These are phyloP conservation scores for Patiria pectinifera DNA, from an alignment of 53 echinoderm and acorn worm species.

Conservation along the genomic window DNA sequence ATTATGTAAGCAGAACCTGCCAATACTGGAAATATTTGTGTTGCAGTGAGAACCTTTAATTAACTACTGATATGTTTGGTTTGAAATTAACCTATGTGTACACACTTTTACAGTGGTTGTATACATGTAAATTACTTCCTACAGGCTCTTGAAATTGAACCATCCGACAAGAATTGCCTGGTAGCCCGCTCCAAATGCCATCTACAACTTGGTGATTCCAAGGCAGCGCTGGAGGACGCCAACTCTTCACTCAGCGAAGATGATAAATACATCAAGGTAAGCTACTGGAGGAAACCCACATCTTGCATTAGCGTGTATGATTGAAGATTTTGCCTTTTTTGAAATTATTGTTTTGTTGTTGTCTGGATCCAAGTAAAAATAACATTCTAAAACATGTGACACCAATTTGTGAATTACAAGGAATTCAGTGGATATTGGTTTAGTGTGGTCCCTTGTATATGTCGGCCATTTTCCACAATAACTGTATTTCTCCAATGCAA, in stretches of 20 bases:
- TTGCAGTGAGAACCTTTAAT: background rate
- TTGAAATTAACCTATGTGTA: background rate
- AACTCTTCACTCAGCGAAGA: conserved; percentile 83
- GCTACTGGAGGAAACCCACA: background rate
- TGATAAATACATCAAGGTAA: conserved; percentile 83
- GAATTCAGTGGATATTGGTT: too few relatives aligned
- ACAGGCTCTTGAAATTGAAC: conserved; percentile 97
- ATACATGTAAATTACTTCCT: background rate
- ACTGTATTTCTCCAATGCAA: too few relatives aligned
- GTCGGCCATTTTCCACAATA: too few relatives aligned
- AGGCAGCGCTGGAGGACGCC: conserved; percentile 87
- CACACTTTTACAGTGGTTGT: background rate
- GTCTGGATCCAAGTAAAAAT: too few relatives aligned
- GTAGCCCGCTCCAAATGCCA: conserved; percentile 97
- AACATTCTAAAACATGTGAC: too few relatives aligned
- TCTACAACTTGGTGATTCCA: conserved; percentile 89
- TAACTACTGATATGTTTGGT: background rate
- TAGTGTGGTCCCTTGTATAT: too few relatives aligned
- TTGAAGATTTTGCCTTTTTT: too few relatives aligned
- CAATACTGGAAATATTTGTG: background rate
- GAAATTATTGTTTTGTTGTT: too few relatives aligned
- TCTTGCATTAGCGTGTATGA: too few relatives aligned
- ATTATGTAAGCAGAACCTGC: background rate
- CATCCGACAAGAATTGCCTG: conserved; percentile 92
- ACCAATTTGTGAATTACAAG: too few relatives aligned